Conservation (phyloP, 1,140 invertebrate species). For the Diabrotica virgifera region DNA sequence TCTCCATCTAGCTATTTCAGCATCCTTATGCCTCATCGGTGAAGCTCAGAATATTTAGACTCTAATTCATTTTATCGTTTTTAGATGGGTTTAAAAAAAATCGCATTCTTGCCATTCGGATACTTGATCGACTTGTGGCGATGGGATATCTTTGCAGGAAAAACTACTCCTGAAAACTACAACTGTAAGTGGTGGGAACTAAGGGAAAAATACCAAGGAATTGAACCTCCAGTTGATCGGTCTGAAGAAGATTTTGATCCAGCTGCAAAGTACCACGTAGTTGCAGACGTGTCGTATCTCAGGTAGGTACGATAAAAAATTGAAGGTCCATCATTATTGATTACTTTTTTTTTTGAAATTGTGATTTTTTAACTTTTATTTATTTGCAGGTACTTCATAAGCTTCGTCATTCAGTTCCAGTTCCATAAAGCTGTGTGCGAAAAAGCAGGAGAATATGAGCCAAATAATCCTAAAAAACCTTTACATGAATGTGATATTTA, state of each 20-base stretch:
- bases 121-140: conserved; percentile 84
- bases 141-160: conserved; percentile 81
- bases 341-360: conserved; percentile 5
- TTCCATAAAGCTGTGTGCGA: conserved; percentile 82
- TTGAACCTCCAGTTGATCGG: conserved; percentile 73
- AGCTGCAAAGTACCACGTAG: conserved; percentile 80
- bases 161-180: conserved; percentile 65
- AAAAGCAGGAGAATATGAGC: conserved; percentile 75
- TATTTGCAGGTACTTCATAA: conserved; percentile 76
- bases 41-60: too few species aligned
- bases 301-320: conserved; percentile 53
- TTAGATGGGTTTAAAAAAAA: conserved; percentile 72
- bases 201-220: conserved; percentile 72
- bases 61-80: conserved; percentile 7
- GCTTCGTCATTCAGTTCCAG: conserved; percentile 87
- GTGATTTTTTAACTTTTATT: neutral
- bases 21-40: too few species aligned
- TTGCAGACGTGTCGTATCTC: conserved; percentile 80
- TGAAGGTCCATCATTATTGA: neutral
- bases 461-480: conserved; percentile 61
- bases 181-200: conserved; percentile 77
- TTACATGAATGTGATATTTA: conserved; percentile 85
- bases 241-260: conserved; percentile 82
- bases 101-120: conserved; percentile 85
- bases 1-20: too few species aligned